These are phyloP conservation scores for Sebastes trivittatus DNA, from an alignment of 2,797 vertebrate species.

Conservation along the genomic window DNA sequence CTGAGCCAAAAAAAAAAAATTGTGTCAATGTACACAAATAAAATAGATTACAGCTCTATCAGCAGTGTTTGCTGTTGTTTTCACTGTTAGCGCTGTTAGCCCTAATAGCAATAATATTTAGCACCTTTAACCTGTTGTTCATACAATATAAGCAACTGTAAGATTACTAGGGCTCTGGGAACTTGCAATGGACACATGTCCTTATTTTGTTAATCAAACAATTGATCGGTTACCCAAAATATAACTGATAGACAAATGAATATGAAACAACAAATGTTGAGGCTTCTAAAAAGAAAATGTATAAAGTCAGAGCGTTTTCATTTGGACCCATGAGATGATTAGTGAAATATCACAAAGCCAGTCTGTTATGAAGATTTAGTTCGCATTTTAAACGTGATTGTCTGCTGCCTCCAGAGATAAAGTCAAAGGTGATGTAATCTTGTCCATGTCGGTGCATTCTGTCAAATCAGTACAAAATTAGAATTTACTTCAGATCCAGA, in stretches of 20 bases:
- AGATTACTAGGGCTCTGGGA: background rate
- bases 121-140: background rate
- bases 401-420: background rate
- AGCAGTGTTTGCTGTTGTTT: too few relatives aligned
- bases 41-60: too few relatives aligned
- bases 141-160: background rate
- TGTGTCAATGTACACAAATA: too few relatives aligned
- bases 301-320: background rate
- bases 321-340: background rate
- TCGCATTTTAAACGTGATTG: background rate
- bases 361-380: background rate
- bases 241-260: too few relatives aligned
- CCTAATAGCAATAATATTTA: too few relatives aligned
- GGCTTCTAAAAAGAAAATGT: background rate
- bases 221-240: background rate
- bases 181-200: background rate
- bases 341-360: background rate
- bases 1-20: too few relatives aligned
- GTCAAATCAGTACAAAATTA: background rate
- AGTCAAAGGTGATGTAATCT: background rate
- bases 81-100: too few relatives aligned
- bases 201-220: background rate
- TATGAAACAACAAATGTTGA: background rate
- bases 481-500: background rate
- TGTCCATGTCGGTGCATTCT: background rate